phyloP scores from a whole-genome alignment of 1,140 invertebrate genomes.

The Drosophila varians region DNA sequence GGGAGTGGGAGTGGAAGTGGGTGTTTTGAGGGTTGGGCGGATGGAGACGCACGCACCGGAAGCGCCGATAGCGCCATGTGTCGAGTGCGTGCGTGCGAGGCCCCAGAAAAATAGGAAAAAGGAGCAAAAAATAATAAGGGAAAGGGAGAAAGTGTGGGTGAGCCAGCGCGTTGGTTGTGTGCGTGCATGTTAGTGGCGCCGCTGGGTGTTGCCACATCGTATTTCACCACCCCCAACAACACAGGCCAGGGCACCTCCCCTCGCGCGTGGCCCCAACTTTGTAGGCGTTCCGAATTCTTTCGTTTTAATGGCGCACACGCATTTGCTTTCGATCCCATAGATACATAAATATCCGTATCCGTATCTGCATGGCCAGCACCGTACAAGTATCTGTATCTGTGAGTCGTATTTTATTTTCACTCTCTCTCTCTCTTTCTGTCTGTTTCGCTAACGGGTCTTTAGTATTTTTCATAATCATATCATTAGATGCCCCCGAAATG shows the following conservation, averaged over 20 bases:
- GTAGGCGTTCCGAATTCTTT: constrained; percentile 79
- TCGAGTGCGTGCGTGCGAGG: constrained; percentile 74
- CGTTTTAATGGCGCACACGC: constrained; percentile 79
- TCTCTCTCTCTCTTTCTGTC: constrained; percentile 33
- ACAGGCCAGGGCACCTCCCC: constrained; percentile 17
- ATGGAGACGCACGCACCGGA: constrained; percentile 69
- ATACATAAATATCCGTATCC: constrained; percentile 42
- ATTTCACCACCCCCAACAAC: constrained; percentile 66
- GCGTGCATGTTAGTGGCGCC: constrained; percentile 62
- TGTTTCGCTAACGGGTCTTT: constrained; percentile 20
- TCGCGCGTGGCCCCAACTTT: constrained; percentile 37
- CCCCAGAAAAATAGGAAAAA: constrained; percentile 37
- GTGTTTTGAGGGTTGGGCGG: constrained; percentile 10
- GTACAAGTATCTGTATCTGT: constrained; percentile 2
- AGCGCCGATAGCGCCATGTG: constrained; percentile 80
- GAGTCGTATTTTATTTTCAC: constrained; percentile 58
- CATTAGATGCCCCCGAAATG: constrained; percentile 63
- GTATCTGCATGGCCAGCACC: constrained; percentile 23
- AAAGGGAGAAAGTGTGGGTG: constrained; percentile 10
- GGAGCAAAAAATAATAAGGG: constrained; percentile 5
- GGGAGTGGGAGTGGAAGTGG: constrained; percentile 4
- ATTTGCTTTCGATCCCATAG: constrained; percentile 77
- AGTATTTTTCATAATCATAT: constrained; percentile 79
- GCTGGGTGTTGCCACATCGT: constrained; percentile 81
- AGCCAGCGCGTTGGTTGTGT: constrained; percentile 8